These are phyloP conservation scores for Scaptodrosophila lebanonensis DNA, from an alignment of 1,140 invertebrate genomes.

Conservation along the genomic window DNA sequence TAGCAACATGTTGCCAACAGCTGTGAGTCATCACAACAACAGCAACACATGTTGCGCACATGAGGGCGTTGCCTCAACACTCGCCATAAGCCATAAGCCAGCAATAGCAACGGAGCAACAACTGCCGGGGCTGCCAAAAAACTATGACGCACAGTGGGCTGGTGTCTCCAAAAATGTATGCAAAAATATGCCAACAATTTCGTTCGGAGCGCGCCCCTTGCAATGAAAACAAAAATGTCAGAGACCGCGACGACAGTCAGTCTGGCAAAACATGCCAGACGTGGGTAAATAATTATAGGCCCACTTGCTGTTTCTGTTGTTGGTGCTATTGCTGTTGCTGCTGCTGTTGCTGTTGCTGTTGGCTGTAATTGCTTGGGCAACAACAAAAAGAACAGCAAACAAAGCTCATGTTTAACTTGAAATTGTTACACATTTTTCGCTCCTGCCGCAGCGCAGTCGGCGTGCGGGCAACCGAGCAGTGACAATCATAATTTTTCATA, in stretches of 20 bases:
- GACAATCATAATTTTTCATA: conserved; percentile 75
- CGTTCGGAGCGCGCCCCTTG: too few relatives aligned
- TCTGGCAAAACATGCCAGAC: conserved; percentile 70
- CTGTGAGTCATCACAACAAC: conserved; percentile 21
- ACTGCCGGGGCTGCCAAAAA: not conserved
- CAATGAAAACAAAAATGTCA: conserved; percentile 10
- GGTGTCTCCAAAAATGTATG: conserved; percentile 32
- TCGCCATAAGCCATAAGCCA: conserved; percentile 5
- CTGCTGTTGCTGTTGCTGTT: conserved; percentile 68
- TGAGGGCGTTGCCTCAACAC: conserved; percentile 2
- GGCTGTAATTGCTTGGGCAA: conserved; percentile 59
- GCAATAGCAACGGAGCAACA: too few relatives aligned
- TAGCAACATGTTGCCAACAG: conserved; percentile 61
- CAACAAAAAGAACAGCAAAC: conserved; percentile 31
- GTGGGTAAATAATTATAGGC: conserved; percentile 72
- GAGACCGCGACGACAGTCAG: conserved; percentile 62
- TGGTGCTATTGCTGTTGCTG: conserved; percentile 23
- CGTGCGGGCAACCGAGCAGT: conserved; percentile 38
- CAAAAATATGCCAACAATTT: too few relatives aligned
- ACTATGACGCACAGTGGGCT: not conserved
- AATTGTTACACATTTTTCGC: conserved; percentile 67
- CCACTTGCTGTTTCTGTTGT: conserved; percentile 44
- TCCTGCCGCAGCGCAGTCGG: conserved; percentile 3
- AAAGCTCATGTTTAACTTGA: conserved; percentile 63
- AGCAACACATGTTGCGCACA: conserved; percentile 51